Evolutionary conservation across 2,888 invertebrate species (phyloP).

Genomic region (Drosophila melanocephala): DNA sequence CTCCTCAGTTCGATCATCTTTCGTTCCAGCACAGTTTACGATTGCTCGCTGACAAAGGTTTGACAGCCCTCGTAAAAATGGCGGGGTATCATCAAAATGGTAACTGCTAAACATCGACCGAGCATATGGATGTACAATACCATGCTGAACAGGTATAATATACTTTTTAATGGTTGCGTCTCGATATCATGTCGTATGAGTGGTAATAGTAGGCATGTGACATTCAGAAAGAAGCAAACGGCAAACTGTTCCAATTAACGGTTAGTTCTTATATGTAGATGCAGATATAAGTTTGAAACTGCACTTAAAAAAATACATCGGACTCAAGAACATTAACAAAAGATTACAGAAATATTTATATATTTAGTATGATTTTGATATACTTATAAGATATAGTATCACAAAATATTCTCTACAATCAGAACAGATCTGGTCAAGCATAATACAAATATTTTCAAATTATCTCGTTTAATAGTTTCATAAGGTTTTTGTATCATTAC

Average conservation of each 20-base stretch:
- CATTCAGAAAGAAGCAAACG: neutral
- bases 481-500: neutral
- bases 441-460: neutral
- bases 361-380: neutral
- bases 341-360: neutral
- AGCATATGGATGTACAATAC: neutral
- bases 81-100: constrained; percentile 53
- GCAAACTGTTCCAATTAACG: neutral
- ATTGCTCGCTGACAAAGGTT: constrained; percentile 56
- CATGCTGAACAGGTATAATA: constrained; percentile 12
- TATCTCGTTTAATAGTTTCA: neutral
- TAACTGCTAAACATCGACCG: constrained; percentile 49
- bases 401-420: neutral
- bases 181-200: neutral
- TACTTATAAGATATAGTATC: neutral
- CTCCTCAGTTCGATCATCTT: constrained; percentile 33
- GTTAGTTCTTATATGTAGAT: neutral
- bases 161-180: neutral
- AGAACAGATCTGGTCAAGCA: neutral
- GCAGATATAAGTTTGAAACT: neutral
- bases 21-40: constrained; percentile 50
- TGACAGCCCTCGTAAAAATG: constrained; percentile 63
- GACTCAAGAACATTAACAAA: neutral
- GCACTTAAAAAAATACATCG: neutral
- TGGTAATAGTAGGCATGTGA: constrained; percentile 1